phyloP scores from a whole-genome alignment of 2,113 vertebrate genomes.

The Sprattus sprattus region DNA sequence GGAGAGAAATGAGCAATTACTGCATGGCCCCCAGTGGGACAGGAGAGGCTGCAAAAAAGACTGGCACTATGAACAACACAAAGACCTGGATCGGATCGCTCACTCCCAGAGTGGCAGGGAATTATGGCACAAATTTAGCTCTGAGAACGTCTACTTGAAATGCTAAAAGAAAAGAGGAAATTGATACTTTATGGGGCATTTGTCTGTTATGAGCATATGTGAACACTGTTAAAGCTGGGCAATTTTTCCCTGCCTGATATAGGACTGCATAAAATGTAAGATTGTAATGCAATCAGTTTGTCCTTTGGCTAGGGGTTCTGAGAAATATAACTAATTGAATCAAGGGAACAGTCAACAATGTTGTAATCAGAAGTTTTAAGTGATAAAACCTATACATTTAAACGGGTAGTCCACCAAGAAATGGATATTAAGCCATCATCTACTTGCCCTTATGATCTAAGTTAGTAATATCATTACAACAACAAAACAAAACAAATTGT shows the following conservation, averaged over 20 bases:
- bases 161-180: background rate
- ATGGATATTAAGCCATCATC: background rate
- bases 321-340: background rate
- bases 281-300: background rate
- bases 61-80: background rate
- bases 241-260: background rate
- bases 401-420: background rate
- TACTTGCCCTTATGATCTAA: background rate
- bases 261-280: background rate
- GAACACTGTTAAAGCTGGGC: background rate
- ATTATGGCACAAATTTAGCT: background rate
- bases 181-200: background rate
- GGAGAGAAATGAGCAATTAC: constrained; percentile 16
- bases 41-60: background rate
- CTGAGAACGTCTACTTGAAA: background rate
- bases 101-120: background rate
- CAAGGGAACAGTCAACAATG: background rate
- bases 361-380: background rate
- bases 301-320: background rate
- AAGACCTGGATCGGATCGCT: background rate
- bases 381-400: background rate
- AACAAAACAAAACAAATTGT: too few species aligned
- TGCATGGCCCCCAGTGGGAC: background rate
- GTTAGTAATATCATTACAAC: too few species aligned
- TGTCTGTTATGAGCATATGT: background rate